Evolutionary conservation across 1,140 invertebrate genomes (phyloP), one percentile per base, ranked within the genome.

Genomic region (Diabrotica undecimpunctata): DNA sequence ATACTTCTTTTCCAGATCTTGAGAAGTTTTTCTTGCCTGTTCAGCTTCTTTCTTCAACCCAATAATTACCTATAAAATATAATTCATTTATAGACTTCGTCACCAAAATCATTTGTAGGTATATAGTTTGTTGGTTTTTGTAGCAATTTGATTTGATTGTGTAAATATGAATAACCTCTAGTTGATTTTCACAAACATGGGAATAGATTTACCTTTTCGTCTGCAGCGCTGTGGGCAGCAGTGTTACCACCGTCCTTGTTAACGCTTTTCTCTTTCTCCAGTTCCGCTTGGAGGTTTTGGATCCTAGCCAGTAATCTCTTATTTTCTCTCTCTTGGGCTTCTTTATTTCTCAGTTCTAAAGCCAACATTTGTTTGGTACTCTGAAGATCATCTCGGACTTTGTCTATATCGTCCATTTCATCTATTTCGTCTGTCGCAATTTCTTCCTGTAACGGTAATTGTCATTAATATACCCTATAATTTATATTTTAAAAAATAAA

Each of bases 301-400:
- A 93, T 88, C 78, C 86, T 88, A 51, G 89, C 86, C 77, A 88
- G 77, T 38, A 95, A 81, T 69, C 91, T 86, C 76, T 94, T 92
- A 74, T 94, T 95, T 77, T 94, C 92, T 70, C 92, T 86, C 66
- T 92, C 90, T 68, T 93, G 83, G 0, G 91, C 89, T 77, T 93
- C 90, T 75, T 93, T 94, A 73, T 93, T 93, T 75, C 91, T 84
- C 66, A 95, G 79, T 80, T 95, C 93, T 53, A 93, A 81, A 3
- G 92, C 92, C 65, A 95, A 80, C 83, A 95, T 89, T 80, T 95
- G 92, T 80, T 95, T 95, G 2, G 92, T 94, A 62, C 91, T 94
- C 76, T 95, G 93, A 46, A 95, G 82, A 78, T 95, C 93, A 72
- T 95, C 93, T 65, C 93, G 84, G n/a, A 94, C 88, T 75, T 90